These are phyloP conservation scores for Spilosoma lubricipeda DNA, from an alignment of 2,888 invertebrate genomes.

Conservation along the genomic window DNA sequence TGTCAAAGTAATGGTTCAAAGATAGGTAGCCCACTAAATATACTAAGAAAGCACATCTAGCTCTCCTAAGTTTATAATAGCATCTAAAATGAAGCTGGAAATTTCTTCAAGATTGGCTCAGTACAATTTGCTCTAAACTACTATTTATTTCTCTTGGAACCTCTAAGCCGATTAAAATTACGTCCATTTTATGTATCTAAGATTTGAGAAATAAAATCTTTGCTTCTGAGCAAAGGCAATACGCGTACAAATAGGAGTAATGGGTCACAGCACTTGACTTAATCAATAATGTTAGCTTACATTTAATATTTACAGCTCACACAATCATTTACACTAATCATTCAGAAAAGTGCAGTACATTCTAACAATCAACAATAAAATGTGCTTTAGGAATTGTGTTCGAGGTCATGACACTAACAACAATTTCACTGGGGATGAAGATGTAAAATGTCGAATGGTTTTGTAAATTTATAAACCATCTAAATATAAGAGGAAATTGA, in stretches of 20 bases:
- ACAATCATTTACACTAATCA: conserved; percentile 63
- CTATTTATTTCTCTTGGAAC: conserved; percentile 36
- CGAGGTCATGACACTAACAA: conserved; percentile 56
- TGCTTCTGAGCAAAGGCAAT: conserved; percentile 71
- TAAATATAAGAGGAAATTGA: neutral
- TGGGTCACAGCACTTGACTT: conserved; percentile 80
- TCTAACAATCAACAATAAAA: conserved; percentile 76
- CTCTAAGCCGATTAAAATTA: conserved; percentile 36
- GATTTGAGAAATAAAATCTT: conserved; percentile 52
- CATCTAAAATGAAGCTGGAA: conserved; percentile 48
- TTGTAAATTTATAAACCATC: neutral
- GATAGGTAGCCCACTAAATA: conserved; percentile 44
- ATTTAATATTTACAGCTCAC: conserved; percentile 75
- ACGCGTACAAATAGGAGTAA: conserved; percentile 66
- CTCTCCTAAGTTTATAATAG: conserved; percentile 60
- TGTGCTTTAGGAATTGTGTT: conserved; percentile 71
- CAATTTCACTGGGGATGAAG: conserved; percentile 31
- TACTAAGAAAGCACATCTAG: conserved; percentile 60
- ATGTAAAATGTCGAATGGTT: conserved; percentile 14
- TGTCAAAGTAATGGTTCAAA: neutral
- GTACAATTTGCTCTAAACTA: conserved; percentile 41
- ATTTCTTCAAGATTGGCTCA: conserved; percentile 33
- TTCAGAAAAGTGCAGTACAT: conserved; percentile 72
- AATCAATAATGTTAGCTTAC: conserved; percentile 64
- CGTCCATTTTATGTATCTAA: conserved; percentile 29